Evolutionary conservation across 2,797 vertebrate species (phyloP).

Genomic region (Squalus acanthias): DNA sequence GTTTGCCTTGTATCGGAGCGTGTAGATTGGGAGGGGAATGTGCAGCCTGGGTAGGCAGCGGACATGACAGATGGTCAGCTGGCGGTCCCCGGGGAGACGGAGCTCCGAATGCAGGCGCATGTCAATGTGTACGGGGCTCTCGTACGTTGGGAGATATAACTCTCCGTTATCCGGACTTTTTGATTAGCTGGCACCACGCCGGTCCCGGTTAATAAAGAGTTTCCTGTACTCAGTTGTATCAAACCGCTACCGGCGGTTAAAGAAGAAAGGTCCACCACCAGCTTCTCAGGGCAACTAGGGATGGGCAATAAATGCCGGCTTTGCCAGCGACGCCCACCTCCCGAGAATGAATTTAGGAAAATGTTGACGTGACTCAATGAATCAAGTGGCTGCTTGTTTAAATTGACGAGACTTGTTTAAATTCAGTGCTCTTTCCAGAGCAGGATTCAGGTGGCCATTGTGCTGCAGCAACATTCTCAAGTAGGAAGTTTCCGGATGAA

Average conservation of each 20-base stretch:
- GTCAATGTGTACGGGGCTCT: too few relatives aligned
- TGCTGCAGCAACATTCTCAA: neutral
- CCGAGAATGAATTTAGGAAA: neutral
- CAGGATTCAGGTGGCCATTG: neutral
- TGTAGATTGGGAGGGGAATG: too few relatives aligned
- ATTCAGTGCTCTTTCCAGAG: neutral
- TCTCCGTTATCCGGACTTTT: too few relatives aligned
- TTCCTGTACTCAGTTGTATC: neutral
- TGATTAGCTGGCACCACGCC: too few relatives aligned
- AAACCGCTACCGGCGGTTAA: neutral
- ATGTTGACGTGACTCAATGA: neutral
- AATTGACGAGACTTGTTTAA: neutral
- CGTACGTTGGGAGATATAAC: too few relatives aligned
- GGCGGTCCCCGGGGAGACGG: too few relatives aligned
- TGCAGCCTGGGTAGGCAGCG: too few relatives aligned
- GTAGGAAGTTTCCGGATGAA: neutral
- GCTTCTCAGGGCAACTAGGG: neutral
- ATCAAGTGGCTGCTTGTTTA: neutral
- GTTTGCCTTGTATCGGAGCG: too few relatives aligned
- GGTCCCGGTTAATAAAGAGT: too few relatives aligned
- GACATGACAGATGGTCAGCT: too few relatives aligned
- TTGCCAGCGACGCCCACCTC: neutral
- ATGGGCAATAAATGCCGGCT: neutral
- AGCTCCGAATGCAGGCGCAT: too few relatives aligned
- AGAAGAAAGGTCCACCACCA: neutral